Evolutionary conservation across 2,113 vertebrate genomes (phyloP), one percentile per base, ranked within the genome.

Genomic region (Oreochromis spilurus): DNA sequence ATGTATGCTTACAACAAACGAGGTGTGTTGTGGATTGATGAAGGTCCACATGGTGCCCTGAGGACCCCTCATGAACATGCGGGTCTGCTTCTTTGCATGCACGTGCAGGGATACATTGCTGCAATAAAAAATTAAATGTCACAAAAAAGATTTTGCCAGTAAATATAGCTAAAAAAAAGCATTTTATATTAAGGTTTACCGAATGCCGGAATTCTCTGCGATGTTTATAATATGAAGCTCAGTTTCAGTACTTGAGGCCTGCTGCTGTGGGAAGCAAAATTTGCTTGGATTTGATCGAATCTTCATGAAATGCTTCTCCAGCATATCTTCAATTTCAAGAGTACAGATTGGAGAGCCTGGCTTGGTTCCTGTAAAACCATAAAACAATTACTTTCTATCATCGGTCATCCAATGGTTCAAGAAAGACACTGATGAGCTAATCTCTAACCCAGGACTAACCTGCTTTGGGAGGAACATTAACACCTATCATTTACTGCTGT

Each of bases 191-290:
- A 17, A 19, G 3, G 7, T 65, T 95, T 94, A 97, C 96, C 95
- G 52, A 79, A 92, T 34, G 36, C 1, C 72, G n/a, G 86, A 53
- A 6, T 55, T 43, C 31, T 96, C 95, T 4, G 90, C 95, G 81
- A 97, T 96, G 90, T 96, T 96, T 72, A 97, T 94, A 60, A 97
- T 93, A 67, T 97, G 95, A 50, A 96, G 82, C 21, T 96, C 86
- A 1, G 58, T 4, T 9, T 79, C 72, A 38, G n/a, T 77, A 2
- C 45, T 52, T 19, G n/a, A 9, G 34, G 2, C 45, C 57, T 43
- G 17, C 11, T 57, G 82, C 52, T 50, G 16, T 1, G 48, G 81
- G 3, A 55, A 91, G 89, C 96, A 97, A 5, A 85, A 94, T 58
- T 84, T 90, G 10, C 94, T 24, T n/a, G 48, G 1, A 5, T 0